A percentile compares a stretch with the other conserved stretches of the same genome.
Conservation (phyloP, 2,113 vertebrate genomes). For the Lophura nycthemera region DNA sequence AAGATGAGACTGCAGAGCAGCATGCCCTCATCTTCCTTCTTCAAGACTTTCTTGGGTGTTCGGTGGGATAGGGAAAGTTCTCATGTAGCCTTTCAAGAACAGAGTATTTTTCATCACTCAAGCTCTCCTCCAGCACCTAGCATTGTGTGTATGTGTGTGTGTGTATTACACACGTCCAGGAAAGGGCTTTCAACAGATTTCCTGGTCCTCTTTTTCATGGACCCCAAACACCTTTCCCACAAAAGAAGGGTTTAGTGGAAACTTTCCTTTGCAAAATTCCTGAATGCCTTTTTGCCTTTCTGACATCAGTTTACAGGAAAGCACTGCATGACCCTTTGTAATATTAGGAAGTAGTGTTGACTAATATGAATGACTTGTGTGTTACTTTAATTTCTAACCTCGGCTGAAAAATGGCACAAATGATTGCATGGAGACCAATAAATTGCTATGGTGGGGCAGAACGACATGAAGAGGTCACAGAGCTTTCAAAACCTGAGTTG, state of each 20-base stretch:
- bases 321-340: fast-evolving
- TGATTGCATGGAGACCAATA: not conserved
- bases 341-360: not conserved
- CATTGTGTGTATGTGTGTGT: not conserved
- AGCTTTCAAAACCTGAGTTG: not conserved
- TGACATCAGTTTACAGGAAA: not conserved
- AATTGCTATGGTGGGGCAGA: not conserved
- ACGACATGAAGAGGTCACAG: not conserved
- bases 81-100: not conserved
- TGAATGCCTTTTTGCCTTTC: not conserved
- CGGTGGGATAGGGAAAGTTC: not conserved
- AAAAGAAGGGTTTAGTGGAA: not conserved
- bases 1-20: not conserved
- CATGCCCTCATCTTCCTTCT: not conserved
- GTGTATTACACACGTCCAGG: not conserved
- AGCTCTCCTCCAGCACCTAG: not conserved
- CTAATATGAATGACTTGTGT: not conserved
- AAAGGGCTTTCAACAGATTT: not conserved
- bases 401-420: not conserved
- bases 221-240: not conserved
- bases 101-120: not conserved
- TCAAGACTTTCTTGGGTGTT: not conserved
- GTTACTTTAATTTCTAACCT: not conserved
- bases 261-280: not conserved
- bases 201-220: not conserved